Base-by-base conservation (phyloP, 2,113 vertebrate genomes). In the Furnarius figulus region DNA sequence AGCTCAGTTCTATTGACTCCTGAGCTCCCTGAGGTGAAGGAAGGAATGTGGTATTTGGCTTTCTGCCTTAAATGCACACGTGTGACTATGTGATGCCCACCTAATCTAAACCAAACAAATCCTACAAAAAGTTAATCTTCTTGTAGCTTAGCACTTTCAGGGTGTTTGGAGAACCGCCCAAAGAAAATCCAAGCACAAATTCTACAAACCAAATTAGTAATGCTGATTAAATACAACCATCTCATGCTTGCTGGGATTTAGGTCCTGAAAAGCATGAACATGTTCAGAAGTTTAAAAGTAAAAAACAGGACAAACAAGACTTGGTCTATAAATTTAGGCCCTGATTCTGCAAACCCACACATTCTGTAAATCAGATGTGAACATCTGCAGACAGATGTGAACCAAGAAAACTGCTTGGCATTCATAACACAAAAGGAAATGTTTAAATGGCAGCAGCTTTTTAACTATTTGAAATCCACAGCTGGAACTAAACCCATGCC, bases 21-120 rank as follows among this genome's bases (percentile, higher is more conserved):
- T 39, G 63, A 74, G 82, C 35, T 83, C 46, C 55, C 28, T 15
- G 80, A 86, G 86, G 70, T 67, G 65, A 75, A n/a, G 53, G 49
- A 30, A 89, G 21, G 88, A 84, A 86, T 59, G 70, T 46, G 73
- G 76, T 39, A 58, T 77, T 94, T 96, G 87, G 95, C 87, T 65
- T 73, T 56, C 50, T 67, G 79, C 79, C 80, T 78, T 37, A 40
- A 44, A 52, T 8, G 39, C 61, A 44, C 70, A 47, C 0, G 11
- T 47, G 52, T 65, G 56, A 77, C 70, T 77, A 7, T 31, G 46
- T 15, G 83, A 92, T 93, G 95, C 65, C 92, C 46, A 77, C 68
- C 65, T 96, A 49, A 81, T 61, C 73, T 75, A 72, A 75, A 94
- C 5, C 70, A 95, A 93, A 85, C 75, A 89, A 72, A 84, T 65